Evolutionary conservation across 2,888 invertebrate genomes (phyloP), one percentile per base, ranked within the genome.

Genomic region (Ellobium chinense): DNA sequence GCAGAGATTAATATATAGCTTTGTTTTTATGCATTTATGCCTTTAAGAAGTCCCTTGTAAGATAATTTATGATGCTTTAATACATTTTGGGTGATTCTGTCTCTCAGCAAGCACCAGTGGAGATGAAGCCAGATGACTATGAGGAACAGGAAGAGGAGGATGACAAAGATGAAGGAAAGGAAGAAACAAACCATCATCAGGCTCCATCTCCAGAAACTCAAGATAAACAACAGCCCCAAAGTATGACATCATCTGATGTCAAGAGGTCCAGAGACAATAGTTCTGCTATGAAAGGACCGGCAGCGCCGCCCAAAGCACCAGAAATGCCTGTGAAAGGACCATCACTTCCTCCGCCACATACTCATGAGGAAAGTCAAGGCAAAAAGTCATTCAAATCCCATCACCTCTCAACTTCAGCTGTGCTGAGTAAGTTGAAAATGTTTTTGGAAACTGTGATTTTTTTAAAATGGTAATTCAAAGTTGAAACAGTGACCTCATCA

Each of bases 61-160:
- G n/a, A n/a, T n/a, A n/a, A n/a, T n/a, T n/a, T n/a, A n/a, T n/a
- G n/a, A n/a, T n/a, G n/a, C n/a, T n/a, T n/a, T n/a, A n/a, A n/a
- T n/a, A n/a, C n/a, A n/a, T 12, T 9, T 24, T n/a, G n/a, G n/a
- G n/a, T n/a, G n/a, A n/a, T n/a, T n/a, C n/a, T 65, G 34, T 9
- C 12, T 65, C 24, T 56, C 58, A 81, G 66, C 72, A 56, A 63
- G 27, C 72, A 37, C 29, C 36, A 27, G 37, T 66, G 24, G 63
- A 70, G 4, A 3, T 73, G 4, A 77, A 69, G 54, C 75, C 81
- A 14, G 78, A 76, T 31, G 62, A 75, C 37, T 69, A 37, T 70
- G 78, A 75, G 14, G 80, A 78, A 68, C 66, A 70, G n/a, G 82
- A 70, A 36, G 80, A 65, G 24, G 80, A 80, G 18, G 80, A 80